Percentiles rank a stretch among this genome's conserved stretches.
These are phyloP conservation scores for Aphaenogaster floridana DNA, from an alignment of 1,140 invertebrate genomes.

Conservation along the genomic window DNA sequence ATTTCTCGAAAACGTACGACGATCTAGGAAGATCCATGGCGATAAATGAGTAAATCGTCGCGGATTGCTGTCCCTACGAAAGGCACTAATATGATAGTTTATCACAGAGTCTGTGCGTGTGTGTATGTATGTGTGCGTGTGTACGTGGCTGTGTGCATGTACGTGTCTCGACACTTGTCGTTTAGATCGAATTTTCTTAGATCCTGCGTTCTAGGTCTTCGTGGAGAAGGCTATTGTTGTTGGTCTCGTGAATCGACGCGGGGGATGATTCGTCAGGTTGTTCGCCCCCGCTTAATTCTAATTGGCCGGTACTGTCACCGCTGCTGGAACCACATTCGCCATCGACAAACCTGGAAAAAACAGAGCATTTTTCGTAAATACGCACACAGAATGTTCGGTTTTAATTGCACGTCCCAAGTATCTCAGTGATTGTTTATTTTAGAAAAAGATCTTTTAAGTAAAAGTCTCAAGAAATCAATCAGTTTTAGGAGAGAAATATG, in stretches of 20 bases:
- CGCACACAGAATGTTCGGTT: background rate
- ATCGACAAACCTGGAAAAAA: conserved; percentile 83
- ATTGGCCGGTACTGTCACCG: conserved; percentile 85
- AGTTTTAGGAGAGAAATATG: background rate
- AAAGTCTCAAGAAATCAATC: background rate
- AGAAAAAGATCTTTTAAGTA: background rate
- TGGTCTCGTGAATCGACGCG: conserved; percentile 84
- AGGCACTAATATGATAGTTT: conserved; percentile 63
- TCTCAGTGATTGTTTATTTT: background rate
- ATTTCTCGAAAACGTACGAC: conserved; percentile 17
- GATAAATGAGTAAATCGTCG: conserved; percentile 45
- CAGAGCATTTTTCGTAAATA: background rate
- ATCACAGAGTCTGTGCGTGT: conserved; percentile 58
- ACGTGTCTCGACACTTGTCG: conserved; percentile 33
- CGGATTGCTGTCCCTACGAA: conserved; percentile 43
- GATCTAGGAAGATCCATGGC: conserved; percentile 50
- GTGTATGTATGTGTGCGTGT: background rate
- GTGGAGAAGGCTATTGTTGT: conserved; percentile 86
- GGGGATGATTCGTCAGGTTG: conserved; percentile 85
- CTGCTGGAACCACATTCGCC: conserved; percentile 86
- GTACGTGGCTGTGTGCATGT: background rate
- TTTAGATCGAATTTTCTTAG: conserved; percentile 51
- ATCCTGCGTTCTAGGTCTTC: conserved; percentile 86
- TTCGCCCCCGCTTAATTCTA: conserved; percentile 84
- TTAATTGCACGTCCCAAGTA: background rate